Conservation (phyloP, 2,888 invertebrate species). For the Petrolisthes manimaculis region DNA sequence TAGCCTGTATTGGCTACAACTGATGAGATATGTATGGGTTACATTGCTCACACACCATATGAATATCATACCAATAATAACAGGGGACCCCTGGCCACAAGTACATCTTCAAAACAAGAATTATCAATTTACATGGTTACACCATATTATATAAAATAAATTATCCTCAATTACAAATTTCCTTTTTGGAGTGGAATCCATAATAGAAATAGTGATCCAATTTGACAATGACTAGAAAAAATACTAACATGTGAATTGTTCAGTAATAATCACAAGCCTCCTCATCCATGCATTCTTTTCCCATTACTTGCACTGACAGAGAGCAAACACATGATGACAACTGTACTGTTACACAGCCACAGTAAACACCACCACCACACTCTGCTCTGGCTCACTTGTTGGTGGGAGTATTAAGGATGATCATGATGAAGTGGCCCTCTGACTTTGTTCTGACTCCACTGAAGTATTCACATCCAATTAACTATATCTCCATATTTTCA, state of each 20-base stretch:
- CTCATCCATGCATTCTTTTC: slow-evolving; percentile 39
- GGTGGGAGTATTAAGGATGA: slow-evolving; percentile 31
- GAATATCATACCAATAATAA: slow-evolving; percentile 25
- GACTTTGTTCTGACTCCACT: slow-evolving; percentile 51
- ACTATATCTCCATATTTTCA: slow-evolving; percentile 11
- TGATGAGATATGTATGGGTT: slow-evolving; percentile 19
- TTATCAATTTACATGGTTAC: slow-evolving; percentile 55
- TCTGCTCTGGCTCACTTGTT: slow-evolving; percentile 31
- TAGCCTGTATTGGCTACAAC: slow-evolving; percentile 22
- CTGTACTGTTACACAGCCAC: slow-evolving; percentile 31
- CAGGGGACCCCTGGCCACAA: slow-evolving; percentile 59
- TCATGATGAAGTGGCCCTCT: slow-evolving; percentile 39
- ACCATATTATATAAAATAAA: slow-evolving; percentile 58
- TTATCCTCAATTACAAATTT: slow-evolving; percentile 58
- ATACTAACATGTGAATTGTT: slow-evolving; percentile 58
- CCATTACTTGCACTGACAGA: slow-evolving; percentile 46
- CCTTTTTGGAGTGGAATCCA: slow-evolving; percentile 56
- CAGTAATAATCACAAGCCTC: slow-evolving; percentile 56
- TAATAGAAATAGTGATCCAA: slow-evolving; percentile 57
- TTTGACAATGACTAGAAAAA: slow-evolving; percentile 62
- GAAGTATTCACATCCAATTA: slow-evolving; percentile 34
- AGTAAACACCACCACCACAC: slow-evolving; percentile 13
- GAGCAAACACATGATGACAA: slow-evolving; percentile 16
- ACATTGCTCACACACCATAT: slow-evolving; percentile 23
- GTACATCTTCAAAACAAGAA: slow-evolving; percentile 52